Percentiles rank a stretch among this genome's conserved stretches.
These are phyloP conservation scores for Vimba vimba DNA, from an alignment of 2,113 vertebrate species.

Conservation along the genomic window DNA sequence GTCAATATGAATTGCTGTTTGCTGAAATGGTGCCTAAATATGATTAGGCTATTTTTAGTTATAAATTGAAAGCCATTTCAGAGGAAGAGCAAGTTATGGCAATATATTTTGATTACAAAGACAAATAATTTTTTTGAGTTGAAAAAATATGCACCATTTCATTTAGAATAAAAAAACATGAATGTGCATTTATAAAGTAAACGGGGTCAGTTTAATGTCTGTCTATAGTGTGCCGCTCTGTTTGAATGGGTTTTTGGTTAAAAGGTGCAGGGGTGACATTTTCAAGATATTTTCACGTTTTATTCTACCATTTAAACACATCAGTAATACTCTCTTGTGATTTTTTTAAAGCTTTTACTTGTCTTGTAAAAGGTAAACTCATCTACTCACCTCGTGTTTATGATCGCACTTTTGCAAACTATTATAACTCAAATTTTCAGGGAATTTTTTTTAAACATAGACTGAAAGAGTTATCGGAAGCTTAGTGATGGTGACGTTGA, in stretches of 20 bases:
- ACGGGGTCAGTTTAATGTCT: neutral
- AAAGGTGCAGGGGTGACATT: neutral
- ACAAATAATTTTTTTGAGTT: no score
- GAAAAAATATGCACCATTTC: neutral
- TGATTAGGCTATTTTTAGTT: neutral
- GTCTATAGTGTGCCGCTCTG: neutral
- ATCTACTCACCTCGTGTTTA: neutral
- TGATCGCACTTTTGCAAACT: neutral
- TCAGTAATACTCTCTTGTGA: neutral
- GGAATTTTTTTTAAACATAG: neutral
- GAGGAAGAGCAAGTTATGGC: neutral
- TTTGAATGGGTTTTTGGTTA: neutral
- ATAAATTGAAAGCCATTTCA: neutral
- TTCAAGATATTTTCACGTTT: neutral
- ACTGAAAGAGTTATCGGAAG: neutral
- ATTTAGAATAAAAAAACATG: neutral
- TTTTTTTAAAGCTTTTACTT: neutral
- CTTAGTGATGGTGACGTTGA: neutral
- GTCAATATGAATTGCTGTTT: neutral
- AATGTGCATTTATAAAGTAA: conserved; percentile 7
- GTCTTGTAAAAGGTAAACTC: neutral
- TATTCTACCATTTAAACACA: neutral
- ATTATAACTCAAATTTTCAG: neutral
- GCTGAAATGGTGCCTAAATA: neutral
- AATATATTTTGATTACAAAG: neutral